These are phyloP conservation scores for Lichenostomus cassidix DNA, from an alignment of 2,113 vertebrate genomes.

Conservation along the genomic window DNA sequence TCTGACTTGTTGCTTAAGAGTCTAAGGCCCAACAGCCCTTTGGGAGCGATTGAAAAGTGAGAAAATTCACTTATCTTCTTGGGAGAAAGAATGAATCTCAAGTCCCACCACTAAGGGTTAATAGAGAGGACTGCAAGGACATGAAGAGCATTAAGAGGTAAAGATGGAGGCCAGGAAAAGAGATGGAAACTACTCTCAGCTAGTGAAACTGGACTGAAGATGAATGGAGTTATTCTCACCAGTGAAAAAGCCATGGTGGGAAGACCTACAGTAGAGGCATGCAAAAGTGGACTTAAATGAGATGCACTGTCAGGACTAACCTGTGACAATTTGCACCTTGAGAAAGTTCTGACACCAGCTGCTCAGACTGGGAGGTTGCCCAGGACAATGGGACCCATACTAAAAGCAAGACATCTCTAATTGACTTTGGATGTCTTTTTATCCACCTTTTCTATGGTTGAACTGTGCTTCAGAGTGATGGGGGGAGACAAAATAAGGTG, in stretches of 20 bases:
- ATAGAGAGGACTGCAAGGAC: neutral
- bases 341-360: neutral
- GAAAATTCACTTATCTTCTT: neutral
- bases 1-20: fast-evolving
- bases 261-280: neutral
- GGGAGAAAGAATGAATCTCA: neutral
- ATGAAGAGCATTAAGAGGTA: neutral
- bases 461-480: neutral
- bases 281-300: neutral
- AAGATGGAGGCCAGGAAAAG: neutral
- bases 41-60: neutral
- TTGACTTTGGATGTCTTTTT: neutral
- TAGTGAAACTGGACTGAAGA: neutral
- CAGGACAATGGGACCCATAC: neutral
- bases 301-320: neutral
- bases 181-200: neutral
- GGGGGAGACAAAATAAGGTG: neutral
- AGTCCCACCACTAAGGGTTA: neutral
- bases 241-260: neutral
- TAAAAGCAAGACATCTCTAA: neutral
- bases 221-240: neutral
- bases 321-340: neutral
- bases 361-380: neutral
- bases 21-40: neutral
- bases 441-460: neutral